Conservation (phyloP, 2,113 vertebrate genomes). For the Neolamprologus ventralis region DNA sequence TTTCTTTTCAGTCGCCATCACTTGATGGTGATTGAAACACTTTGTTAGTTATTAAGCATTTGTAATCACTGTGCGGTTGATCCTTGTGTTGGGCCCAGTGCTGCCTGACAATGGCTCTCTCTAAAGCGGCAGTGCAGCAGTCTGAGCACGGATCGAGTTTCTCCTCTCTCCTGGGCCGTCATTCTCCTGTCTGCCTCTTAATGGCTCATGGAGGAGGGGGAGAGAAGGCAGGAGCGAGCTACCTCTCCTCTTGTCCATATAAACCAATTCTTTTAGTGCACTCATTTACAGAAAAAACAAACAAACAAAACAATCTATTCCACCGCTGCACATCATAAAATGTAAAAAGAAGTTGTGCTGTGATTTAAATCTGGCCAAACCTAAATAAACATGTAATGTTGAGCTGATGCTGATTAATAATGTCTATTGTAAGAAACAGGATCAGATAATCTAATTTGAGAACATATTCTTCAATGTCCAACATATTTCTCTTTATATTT, state of each 20-base stretch:
- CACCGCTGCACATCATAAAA: background rate
- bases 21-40: background rate
- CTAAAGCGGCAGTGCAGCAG: conserved; percentile 67
- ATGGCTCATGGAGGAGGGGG: conserved; percentile 60
- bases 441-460: background rate
- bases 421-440: background rate
- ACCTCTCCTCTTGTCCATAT: conserved; percentile 12
- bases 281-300: background rate
- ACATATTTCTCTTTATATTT: background rate
- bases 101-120: conserved; percentile 58
- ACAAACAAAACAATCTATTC: background rate
- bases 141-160: conserved; percentile 68
- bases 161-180: conserved; percentile 66
- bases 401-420: background rate
- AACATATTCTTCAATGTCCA: background rate
- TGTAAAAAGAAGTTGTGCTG: conserved; percentile 17
- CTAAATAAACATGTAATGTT: background rate
- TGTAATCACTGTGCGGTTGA: background rate
- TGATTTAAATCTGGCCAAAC: background rate
- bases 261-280: background rate
- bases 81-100: conserved; percentile 22
- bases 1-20: background rate
- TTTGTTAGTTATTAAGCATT: conserved; percentile 1
- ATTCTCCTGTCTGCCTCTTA: conserved; percentile 63
- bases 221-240: conserved; percentile 15